These are phyloP conservation scores for Tursiops truncatus DNA, from an alignment of 2,113 vertebrate genomes.

Conservation along the genomic window DNA sequence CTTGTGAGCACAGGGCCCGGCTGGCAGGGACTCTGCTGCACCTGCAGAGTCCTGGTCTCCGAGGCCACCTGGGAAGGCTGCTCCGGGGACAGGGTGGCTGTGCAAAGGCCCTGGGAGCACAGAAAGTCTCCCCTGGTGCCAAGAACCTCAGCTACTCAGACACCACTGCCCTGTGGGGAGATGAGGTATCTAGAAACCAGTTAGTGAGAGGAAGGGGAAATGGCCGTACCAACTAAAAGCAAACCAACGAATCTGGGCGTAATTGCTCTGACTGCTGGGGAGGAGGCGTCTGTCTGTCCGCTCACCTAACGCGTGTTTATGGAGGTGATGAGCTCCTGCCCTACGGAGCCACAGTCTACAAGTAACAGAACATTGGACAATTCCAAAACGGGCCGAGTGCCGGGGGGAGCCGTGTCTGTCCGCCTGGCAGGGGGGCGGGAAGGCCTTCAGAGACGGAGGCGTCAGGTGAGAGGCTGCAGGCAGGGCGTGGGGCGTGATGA, in stretches of 20 bases:
- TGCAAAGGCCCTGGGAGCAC: neutral
- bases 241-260: rapidly evolving
- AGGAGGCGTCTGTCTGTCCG: rapidly evolving
- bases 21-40: neutral
- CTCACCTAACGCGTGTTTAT: rapidly evolving
- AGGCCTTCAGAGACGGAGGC: neutral
- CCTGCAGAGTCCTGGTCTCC: neutral
- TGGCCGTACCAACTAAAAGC: neutral
- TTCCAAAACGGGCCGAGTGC: neutral
- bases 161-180: neutral
- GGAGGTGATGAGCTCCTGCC: too few relatives aligned
- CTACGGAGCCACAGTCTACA: neutral
- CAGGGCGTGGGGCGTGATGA: neutral
- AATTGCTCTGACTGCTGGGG: neutral
- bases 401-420: too few relatives aligned
- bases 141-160: neutral
- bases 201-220: neutral
- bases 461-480: neutral
- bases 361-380: neutral
- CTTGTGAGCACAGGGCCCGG: neutral
- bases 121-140: rapidly evolving
- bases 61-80: neutral
- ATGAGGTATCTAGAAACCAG: neutral
- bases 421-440: neutral
- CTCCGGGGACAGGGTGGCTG: rapidly evolving